Base-by-base conservation (phyloP, 2,113 vertebrate genomes). In the Myiopsitta monachus region DNA sequence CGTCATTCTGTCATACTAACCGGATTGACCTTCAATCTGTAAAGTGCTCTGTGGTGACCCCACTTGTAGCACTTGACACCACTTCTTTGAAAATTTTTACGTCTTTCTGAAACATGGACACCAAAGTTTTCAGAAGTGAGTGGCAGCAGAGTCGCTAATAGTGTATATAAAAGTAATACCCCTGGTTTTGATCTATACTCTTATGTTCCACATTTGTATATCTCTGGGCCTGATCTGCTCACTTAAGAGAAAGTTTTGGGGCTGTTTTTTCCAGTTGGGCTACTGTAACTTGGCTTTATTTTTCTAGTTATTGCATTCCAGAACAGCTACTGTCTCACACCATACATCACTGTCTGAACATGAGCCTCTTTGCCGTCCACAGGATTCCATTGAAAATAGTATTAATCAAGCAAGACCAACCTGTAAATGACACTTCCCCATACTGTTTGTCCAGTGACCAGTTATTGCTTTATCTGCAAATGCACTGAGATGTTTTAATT, bases 31-130 rank as follows among this genome's bases (percentile, higher is more conserved):
- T 84, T 96, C 70, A 67, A 5, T 90, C 80, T 92, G 24, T 84
- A 27, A 91, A 90, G 57, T 69, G 41, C 31, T 83, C 89, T 94
- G 74, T 91, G 57, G 49, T 91, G 69, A 92, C 81, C 68, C 90
- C 66, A 66, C 62, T 59, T 79, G 57, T 64, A 93, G 69, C n/a
- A 73, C 76, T 78, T 3, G 5, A 74, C 14, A 90, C 73, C 30
- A 57, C 17, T 78, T 84, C 28, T 54, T 74, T 47, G 57, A 49
- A 55, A 77, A 52, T 55, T 66, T 78, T 77, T 63, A 57, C 15
- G 69, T 68, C 26, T 83, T 91, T 80, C 64, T 76, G 68, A 92
- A 93, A 81, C 30, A 36, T 52, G 44, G 47, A 92, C n/a, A 73
- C 64, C 78, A 67, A 91, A 76, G 63, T 64, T 85, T 92, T 73